Base-by-base conservation (phyloP, 92 coral and sea anemone species). In the Epizoanthus scotinus region DNA sequence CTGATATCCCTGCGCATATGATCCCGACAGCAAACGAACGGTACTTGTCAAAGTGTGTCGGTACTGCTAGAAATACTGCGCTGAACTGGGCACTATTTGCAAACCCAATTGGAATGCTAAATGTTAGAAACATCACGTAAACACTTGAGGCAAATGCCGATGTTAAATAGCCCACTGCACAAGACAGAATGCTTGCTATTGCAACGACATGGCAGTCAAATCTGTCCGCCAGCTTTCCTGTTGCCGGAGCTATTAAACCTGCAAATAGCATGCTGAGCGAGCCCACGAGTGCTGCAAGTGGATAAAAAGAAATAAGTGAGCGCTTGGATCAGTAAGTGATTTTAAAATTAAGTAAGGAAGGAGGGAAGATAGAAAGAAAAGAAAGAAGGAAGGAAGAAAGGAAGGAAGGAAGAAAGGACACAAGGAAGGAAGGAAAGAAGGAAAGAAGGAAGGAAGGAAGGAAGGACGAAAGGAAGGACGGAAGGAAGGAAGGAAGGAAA, bases 41-140 rank as follows among this genome's bases (percentile, higher is more conserved):
- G 29, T 62, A 62, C 6, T 62, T 62, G 19, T 62, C 67, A 22
- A 62, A 62, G 38, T 62, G 67, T 62, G 67, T 62, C 7, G 67
- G 67, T 18, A 62, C 38, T 12, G 67, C 67, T 5, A 62, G 67
- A 6, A 24, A 62, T 1, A 22, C 67, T 3, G 67, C 29, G 18
- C 67, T 62, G 67, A 62, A 62, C 17, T 62, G 67, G 8, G 31
- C 25, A 6, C 67, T 62, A 17, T 8, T 62, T 13, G 67, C 67
- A 10, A 62, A 62, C 10, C 67, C 67, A 20, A 22, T 22, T 62
- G 67, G 67, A 22, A 62, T 27, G 67, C 67, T 62, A 29, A 26
- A 62, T 10, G 67, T 21, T 29, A 62, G 19, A 26, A 62, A 62
- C 38, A 62, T 62, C 5, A 62, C 26, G 67, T 62, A 62, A 6